These are phyloP conservation scores for Epinotia demarniana DNA, from an alignment of 2,888 invertebrate genomes.

Conservation along the genomic window DNA sequence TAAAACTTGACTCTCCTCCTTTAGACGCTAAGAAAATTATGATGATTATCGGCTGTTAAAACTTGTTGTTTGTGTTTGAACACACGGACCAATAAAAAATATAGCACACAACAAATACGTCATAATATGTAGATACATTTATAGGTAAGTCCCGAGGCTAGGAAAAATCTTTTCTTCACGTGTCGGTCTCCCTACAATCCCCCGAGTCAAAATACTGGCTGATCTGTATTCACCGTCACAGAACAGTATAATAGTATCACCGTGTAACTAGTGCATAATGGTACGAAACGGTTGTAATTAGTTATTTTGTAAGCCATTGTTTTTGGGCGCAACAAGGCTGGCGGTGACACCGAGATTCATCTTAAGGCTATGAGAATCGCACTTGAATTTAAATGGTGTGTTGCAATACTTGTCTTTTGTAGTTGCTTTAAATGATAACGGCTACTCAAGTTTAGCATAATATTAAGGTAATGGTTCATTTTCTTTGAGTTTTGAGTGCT, in stretches of 20 bases:
- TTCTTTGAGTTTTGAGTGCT: no score
- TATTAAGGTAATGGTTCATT: slow-evolving; percentile 5
- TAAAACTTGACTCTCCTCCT: no score
- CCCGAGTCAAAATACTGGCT: not conserved
- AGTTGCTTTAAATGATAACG: not conserved
- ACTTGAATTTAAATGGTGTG: slow-evolving; percentile 31
- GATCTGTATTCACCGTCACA: not conserved
- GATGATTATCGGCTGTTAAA: no score
- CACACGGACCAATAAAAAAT: no score
- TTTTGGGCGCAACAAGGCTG: slow-evolving; percentile 36
- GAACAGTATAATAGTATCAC: not conserved
- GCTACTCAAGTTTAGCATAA: not conserved
- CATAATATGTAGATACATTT: no score
- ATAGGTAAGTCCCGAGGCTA: not conserved
- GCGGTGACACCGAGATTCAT: slow-evolving; percentile 25
- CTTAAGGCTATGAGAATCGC: slow-evolving; percentile 21
- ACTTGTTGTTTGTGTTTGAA: no score
- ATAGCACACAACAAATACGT: no score
- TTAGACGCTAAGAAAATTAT: no score
- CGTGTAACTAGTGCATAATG: slow-evolving; percentile 9
- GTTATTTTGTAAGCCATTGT: slow-evolving; percentile 43
- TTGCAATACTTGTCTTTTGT: slow-evolving; percentile 22
- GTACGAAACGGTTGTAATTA: slow-evolving; percentile 26
- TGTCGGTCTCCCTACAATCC: no score
- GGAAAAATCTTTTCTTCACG: not conserved